These are phyloP conservation scores for Brachionus rubens DNA, from an alignment of 1,140 invertebrate species.

Conservation along the genomic window DNA sequence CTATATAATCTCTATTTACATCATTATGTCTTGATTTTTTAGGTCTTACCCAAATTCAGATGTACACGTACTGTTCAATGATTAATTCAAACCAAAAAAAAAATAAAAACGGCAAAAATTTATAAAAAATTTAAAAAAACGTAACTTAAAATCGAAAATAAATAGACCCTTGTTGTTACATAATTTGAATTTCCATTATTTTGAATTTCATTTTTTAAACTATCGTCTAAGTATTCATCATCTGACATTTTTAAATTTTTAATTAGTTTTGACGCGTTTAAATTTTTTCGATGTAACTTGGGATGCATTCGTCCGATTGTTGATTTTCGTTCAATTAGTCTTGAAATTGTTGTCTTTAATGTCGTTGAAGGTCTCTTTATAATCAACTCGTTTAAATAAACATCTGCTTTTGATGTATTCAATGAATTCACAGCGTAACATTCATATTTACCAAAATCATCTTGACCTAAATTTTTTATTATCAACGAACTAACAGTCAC, in stretches of 20 bases:
- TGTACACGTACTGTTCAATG: too few relatives aligned
- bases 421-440: slow-evolving; percentile 20
- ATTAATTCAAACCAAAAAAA: too few relatives aligned
- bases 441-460: slow-evolving; percentile 32
- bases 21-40: too few relatives aligned
- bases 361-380: background rate
- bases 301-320: background rate
- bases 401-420: background rate
- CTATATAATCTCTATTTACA: too few relatives aligned
- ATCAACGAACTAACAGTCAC: slow-evolving; percentile 13
- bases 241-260: slow-evolving; percentile 1
- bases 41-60: too few relatives aligned
- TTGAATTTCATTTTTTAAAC: background rate
- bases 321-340: background rate
- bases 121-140: too few relatives aligned
- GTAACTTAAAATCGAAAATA: too few relatives aligned
- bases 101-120: too few relatives aligned
- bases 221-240: slow-evolving; percentile 7
- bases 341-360: background rate
- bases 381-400: background rate
- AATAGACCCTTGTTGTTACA: too few relatives aligned
- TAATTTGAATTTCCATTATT: background rate
- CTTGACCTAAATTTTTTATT: slow-evolving; percentile 10
- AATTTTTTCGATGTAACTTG: slow-evolving; percentile 27
- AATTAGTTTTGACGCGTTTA: slow-evolving; percentile 18